Base-by-base conservation (phyloP, 2,113 vertebrate species). In the Oreotrochilus melanogaster region DNA sequence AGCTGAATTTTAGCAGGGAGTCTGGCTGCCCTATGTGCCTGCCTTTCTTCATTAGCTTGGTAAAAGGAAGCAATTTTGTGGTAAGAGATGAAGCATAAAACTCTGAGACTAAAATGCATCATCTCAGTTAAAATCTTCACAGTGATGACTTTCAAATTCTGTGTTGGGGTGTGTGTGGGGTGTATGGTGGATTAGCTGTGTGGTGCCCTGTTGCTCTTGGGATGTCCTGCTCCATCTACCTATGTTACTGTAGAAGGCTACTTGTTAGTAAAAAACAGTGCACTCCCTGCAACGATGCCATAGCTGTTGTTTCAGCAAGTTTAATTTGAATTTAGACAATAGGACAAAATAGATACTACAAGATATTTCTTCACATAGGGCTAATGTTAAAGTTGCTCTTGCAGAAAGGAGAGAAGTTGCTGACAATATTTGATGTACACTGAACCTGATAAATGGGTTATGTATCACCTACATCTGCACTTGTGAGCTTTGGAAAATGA, bases 171-270 rank as follows among this genome's bases (percentile, higher is more conserved):
- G 11, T 16, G 4, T 25, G 24, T 54, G 39, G 31, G 45, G 39
- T 1, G 0, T 10, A 3, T 37, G 11, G 14, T 5, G 7, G 10
- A 6, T 60, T 58, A 35, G 7, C 12, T 27, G 2, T 48, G 5
- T 72, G n/a, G 35, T 37, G 43, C 71, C 28, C 37, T 60, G 5
- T 60, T 60, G 31, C 8, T 22, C 19, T 19, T 54, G 43, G 47
- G 33, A 27, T 83, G 30, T 65, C 35, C 31, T 35, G 7, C 7
- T 93, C 28, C 21, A 51, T 83, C 50, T 67, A 31, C 39, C 31
- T 0, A 0, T 82, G 22, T 75, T 71, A 9, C 53, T 56, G 7
- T 66, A 27, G 48, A 65, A 74, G 23, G 65, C 23, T 85, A 5
- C 11, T 8, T 48, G 11, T 1, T 16, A 67, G 35, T 78, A 24